Evolutionary conservation across 1,140 invertebrate genomes (phyloP), one percentile per base, ranked within the genome.

Genomic region (Callitettix versicolor): DNA sequence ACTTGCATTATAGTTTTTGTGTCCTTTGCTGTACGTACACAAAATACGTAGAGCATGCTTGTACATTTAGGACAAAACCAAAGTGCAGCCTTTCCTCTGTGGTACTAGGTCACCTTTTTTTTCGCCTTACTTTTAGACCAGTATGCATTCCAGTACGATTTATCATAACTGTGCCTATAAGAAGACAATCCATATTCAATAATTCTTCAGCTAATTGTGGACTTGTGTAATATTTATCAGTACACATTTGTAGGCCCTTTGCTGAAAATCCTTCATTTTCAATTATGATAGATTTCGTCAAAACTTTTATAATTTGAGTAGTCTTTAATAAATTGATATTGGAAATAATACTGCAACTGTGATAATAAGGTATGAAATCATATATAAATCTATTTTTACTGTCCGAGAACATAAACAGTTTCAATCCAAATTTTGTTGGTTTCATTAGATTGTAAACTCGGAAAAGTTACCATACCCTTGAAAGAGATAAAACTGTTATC

Each of bases 301-400:
- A 40, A 36, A 21, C 9, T 15, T 36, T 51, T 1, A 51, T 33
- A 6, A 51, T 40, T 40, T 51, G 30, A 12, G 49, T 51, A 12
- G 49, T 51, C 18, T 51, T 51, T n/a, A 51, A 30, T 40, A 51
- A 20, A 4, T 51, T 40, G 4, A n/a, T 4, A 20, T 38, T 22
- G 2, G 49, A 15, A 51, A 18, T 38, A 1, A 40, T 2, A n/a
- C 15, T 17, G 11, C 38, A 5, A 3, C 18, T 51, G 1, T 33
- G 15, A 40, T 18, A 51, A 51, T 51, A 51, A 15, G 49, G 34
- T 4, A 38, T 12, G 49, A 51, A 51, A 20, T 51, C 34, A 17
- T 51, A 51, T 3, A 38, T 51, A 20, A 38, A 51, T 15, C 49
- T 33, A 15, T 51, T 51, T 14, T 15, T 3, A 20, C 30, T 5